A percentile compares a stretch with the other conserved stretches of the same genome.
Conservation (phyloP, 2,797 vertebrate species). For the Erpetoichthys calabaricus region DNA sequence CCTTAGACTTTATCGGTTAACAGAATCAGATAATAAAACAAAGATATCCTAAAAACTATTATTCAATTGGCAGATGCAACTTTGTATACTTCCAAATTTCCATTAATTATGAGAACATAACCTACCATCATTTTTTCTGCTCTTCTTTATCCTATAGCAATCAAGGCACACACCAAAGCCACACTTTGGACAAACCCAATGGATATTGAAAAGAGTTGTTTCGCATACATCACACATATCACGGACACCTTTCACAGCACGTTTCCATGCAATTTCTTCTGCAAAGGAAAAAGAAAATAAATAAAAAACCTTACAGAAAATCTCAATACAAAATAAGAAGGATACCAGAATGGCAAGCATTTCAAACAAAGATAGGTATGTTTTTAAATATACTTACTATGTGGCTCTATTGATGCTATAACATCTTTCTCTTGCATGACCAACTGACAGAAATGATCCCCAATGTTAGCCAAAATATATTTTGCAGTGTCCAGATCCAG, state of each 20-base stretch:
- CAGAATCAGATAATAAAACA: too few relatives aligned
- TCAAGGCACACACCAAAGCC: slow-evolving; percentile 57
- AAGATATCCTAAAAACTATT: neutral
- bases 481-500: slow-evolving; percentile 57
- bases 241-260: slow-evolving; percentile 50
- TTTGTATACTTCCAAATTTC: neutral
- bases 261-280: slow-evolving; percentile 60
- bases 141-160: slow-evolving; percentile 54
- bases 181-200: slow-evolving; percentile 61
- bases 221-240: slow-evolving; percentile 63
- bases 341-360: too few relatives aligned
- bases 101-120: neutral
- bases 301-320: too few relatives aligned
- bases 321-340: too few relatives aligned
- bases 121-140: slow-evolving; percentile 33
- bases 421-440: slow-evolving; percentile 61
- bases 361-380: neutral
- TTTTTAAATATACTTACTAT: slow-evolving; percentile 41
- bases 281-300: neutral
- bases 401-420: slow-evolving; percentile 51
- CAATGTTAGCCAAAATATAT: slow-evolving; percentile 57
- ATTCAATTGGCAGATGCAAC: neutral
- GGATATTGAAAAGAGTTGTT: slow-evolving; percentile 61
- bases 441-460: slow-evolving; percentile 60
- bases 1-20: too few relatives aligned